These are phyloP conservation scores for Panthera uncia DNA, from an alignment of 2,113 vertebrate species.

Conservation along the genomic window DNA sequence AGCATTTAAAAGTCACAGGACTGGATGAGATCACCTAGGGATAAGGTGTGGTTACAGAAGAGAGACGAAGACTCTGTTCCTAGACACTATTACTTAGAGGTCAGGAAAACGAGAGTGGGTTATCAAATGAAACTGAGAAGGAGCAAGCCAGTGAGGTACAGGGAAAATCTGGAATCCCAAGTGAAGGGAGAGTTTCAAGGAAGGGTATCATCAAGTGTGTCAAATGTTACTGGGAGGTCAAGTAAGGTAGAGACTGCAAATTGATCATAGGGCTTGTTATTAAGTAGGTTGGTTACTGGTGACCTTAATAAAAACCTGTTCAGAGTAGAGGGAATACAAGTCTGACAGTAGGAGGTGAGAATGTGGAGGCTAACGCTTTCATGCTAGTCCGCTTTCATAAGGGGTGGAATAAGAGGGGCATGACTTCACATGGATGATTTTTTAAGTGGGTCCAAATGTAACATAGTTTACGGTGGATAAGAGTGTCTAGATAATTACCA, in stretches of 20 bases:
- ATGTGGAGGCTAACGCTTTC: conserved; percentile 34
- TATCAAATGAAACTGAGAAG: conserved; percentile 39
- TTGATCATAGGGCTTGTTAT: background rate
- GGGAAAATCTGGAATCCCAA: background rate
- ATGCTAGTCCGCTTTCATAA: conserved; percentile 37
- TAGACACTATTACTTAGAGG: background rate
- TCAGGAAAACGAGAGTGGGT: background rate
- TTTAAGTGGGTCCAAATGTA: conserved; percentile 66
- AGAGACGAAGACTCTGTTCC: background rate
- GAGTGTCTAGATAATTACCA: conserved; percentile 66
- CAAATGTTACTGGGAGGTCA: background rate
- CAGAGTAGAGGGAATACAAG: conserved; percentile 5
- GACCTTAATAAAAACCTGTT: conserved; percentile 51
- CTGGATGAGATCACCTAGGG: background rate
- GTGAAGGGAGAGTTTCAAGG: conserved; percentile 23
- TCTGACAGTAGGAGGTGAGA: conserved; percentile 23
- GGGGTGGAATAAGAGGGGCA: conserved; percentile 6
- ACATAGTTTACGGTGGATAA: conserved; percentile 54
- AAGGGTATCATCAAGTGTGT: conserved; percentile 1
- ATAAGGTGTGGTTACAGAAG: background rate
- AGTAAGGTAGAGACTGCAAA: background rate
- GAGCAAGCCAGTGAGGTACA: background rate
- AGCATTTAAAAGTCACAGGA: background rate
- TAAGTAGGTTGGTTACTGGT: background rate
- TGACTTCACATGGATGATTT: conserved; percentile 57